These are phyloP conservation scores for Amphibalanus amphitrite DNA, from an alignment of 1,140 invertebrate genomes.

Conservation along the genomic window DNA sequence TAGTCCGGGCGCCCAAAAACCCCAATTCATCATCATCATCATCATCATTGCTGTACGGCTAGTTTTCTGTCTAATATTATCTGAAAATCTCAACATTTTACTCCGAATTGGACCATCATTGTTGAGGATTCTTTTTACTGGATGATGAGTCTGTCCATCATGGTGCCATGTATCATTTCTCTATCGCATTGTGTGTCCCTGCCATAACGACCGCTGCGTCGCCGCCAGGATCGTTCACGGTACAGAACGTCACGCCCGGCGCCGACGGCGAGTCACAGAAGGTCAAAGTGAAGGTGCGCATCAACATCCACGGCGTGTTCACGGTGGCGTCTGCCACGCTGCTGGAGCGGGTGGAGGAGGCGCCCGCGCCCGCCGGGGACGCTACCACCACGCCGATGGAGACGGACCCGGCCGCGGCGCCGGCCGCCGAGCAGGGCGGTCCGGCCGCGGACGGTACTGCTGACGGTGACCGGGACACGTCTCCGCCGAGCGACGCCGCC, in stretches of 20 bases:
- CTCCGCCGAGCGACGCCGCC: background rate
- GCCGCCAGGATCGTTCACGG: constrained; percentile 50
- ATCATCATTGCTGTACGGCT: no score
- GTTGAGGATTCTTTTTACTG: no score
- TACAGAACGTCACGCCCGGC: constrained; percentile 67
- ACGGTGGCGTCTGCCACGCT: constrained; percentile 64
- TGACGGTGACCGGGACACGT: background rate
- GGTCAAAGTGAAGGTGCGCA: constrained; percentile 84
- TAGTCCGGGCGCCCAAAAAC: no score
- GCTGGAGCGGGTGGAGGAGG: constrained; percentile 49
- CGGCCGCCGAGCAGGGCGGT: constrained; percentile 13
- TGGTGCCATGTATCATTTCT: no score
- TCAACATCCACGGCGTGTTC: constrained; percentile 86
- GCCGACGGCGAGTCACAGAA: constrained; percentile 76
- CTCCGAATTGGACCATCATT: no score
- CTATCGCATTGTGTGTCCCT: no score
- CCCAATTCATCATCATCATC: no score
- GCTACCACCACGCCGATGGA: constrained; percentile 28
- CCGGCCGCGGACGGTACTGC: no score
- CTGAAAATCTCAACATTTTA: no score
- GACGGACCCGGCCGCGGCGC: constrained; percentile 12
- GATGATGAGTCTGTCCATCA: no score
- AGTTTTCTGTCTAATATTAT: no score
- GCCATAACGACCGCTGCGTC: no score
- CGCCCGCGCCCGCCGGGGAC: constrained; percentile 9